Base-by-base conservation (phyloP, 1,140 invertebrate species). In the Bombus picipes region DNA sequence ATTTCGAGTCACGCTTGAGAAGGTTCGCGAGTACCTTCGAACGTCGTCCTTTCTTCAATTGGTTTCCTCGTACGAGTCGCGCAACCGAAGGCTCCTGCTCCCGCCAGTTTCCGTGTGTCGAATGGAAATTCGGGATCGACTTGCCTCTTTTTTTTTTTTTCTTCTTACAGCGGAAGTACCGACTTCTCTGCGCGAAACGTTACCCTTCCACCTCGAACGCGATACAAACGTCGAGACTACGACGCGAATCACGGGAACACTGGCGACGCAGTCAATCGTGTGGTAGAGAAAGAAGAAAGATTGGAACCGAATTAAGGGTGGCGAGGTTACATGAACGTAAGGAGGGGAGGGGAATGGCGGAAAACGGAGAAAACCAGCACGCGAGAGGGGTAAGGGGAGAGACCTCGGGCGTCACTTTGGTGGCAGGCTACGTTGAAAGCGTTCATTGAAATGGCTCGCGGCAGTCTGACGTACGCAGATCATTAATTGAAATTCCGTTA, bases 401-500 rank as follows among this genome's bases (percentile, higher is more conserved):
- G 59, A n/a, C 28, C 41, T 34, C 76, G 43, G 66, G 76, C 86
- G 83, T 85, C 82, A 78, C 85, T 86, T 74, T 74, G 68, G 85
- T 78, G 53, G 87, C 79, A 25, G 53, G 37, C 12, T 18, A 57
- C 68, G 66, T 79, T 88, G 87, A 88, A 88, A 89, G 88, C 84
- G 66, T 66, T 87, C 82, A 87, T 90, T 90, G 87, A 88, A 88
- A 86, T 59, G 73, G 70, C 79, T 88, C 84, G 85, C 79, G 43
- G 87, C 37, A 57, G 74, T 75, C 79, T 83, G 85, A 88, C 77
- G 65, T 83, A 66, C 37, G 68, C 65, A 72, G 34, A 83, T 88
- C 79, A 87, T 88, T 88, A 87, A 88, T 88, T 88, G 87, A 88
- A 87, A 87, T 88, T 88, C 85, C 87, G 87, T 86, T 82, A 83